A percentile compares a stretch with the other conserved stretches of the same genome.
Evolutionary conservation across 2,888 invertebrate species (phyloP).

Genomic region (Cacoxenus indagator): DNA sequence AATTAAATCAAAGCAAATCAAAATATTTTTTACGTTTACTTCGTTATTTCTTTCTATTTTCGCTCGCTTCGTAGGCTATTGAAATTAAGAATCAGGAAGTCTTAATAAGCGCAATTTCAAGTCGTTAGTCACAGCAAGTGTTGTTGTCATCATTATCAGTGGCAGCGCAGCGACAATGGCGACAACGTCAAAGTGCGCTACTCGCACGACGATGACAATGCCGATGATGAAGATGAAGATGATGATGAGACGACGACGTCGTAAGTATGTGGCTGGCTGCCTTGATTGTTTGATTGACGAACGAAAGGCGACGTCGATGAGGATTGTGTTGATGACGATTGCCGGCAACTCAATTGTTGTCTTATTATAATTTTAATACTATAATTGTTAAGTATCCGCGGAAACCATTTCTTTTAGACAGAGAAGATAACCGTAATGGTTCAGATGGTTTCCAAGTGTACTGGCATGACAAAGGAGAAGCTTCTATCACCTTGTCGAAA

Average conservation of each 20-base stretch:
- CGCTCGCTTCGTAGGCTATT: slow-evolving; percentile 28
- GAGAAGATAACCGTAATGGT: no score
- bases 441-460: no score
- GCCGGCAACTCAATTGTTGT: no score
- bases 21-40: no score
- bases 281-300: slow-evolving; percentile 19
- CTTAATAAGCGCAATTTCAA: slow-evolving; percentile 64
- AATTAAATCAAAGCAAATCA: not conserved
- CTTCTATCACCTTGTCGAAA: no score
- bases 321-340: no score
- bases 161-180: not conserved
- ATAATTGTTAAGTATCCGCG: no score
- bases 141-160: slow-evolving; percentile 25
- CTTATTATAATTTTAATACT: no score
- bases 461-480: no score
- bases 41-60: not conserved
- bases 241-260: not conserved
- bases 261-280: not conserved
- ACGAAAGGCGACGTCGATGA: no score
- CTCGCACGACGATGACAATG: slow-evolving; percentile 12
- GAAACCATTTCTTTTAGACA: no score
- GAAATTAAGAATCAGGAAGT: slow-evolving; percentile 64
- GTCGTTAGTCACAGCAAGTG: slow-evolving; percentile 52
- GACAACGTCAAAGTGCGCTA: not conserved
- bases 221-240: not conserved